Evolutionary conservation across 2,113 vertebrate species (phyloP), one percentile per base, ranked within the genome.

Genomic region (Centrocercus urophasianus): DNA sequence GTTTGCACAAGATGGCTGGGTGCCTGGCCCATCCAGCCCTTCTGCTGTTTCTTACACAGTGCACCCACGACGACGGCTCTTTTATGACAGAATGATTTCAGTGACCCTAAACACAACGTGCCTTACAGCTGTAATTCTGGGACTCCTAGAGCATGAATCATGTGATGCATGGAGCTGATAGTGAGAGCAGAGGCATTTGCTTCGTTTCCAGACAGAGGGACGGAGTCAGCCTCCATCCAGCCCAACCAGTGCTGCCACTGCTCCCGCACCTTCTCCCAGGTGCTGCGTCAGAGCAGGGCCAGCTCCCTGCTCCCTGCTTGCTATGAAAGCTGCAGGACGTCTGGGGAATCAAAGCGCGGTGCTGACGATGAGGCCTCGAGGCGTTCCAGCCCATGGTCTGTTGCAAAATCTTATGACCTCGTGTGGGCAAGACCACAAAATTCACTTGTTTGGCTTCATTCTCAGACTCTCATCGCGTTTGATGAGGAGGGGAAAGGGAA

Each of bases 131-230:
- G 96, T 86, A 92, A 90, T 90, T 67, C 92, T 87, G 93, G 93
- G 94, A 64, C 94, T 96, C 94, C 94, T 95, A 4, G 56, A 94
- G 94, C 93, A 83, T 93, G 95, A 96, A 93, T 96, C 94, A 96
- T 89, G 91, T 36, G 93, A 96, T 95, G 91, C 65, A 21, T 61
- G 2, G 87, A 78, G 82, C 95, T 93, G 96, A 93, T 95, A 96
- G 87, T 83, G 93, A 75, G 91, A 88, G 91, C 93, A 94, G 95
- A 95, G 79, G 87, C 87, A 97, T 97, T 96, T 97, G 95, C 94
- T 93, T 96, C 57, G 0, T 65, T 93, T 95, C 94, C 91, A 97
- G 89, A 96, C 95, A 96, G 89, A 92, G 76, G 82, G 67, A 86
- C 66, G 87, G 84, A 94, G 93, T 63, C 93, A 56, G 86, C 50